Percentiles rank a stretch among this genome's conserved stretches.
Evolutionary conservation across 2,888 invertebrate species (phyloP).

Genomic region (Macrosiphum euphorbiae): DNA sequence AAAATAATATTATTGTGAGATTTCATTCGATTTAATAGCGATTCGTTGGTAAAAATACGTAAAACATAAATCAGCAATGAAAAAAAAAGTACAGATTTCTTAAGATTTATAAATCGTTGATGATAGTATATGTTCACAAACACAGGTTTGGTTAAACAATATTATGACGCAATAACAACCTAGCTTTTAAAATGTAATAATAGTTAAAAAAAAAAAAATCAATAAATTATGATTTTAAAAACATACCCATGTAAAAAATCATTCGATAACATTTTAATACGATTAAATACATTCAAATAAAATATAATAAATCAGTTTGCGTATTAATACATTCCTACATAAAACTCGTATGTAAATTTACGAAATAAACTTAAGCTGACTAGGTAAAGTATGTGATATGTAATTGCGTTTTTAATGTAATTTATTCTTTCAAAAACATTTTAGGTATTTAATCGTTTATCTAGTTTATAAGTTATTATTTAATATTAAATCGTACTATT

Average conservation of each 20-base stretch:
- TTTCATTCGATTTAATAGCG: background rate
- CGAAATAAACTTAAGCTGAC: background rate
- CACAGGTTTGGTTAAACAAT: background rate
- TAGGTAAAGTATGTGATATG: background rate
- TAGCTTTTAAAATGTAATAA: background rate
- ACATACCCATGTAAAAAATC: background rate
- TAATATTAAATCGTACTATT: background rate
- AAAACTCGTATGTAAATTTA: background rate
- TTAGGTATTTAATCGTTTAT: no score
- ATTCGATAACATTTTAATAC: background rate
- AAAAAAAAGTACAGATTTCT: background rate
- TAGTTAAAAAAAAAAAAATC: background rate
- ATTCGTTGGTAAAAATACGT: background rate
- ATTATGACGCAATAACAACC: background rate
- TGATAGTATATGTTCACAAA: background rate
- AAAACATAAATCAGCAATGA: background rate
- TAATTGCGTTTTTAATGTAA: background rate
- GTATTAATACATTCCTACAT: background rate
- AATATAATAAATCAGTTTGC: background rate
- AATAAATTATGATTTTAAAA: background rate
- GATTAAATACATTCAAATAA: background rate
- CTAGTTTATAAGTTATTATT: background rate
- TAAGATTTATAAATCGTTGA: background rate
- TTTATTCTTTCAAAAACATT: background rate
- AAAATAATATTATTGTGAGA: background rate